phyloP scores from a whole-genome alignment of 2,113 vertebrate genomes.

The Picathartes gymnocephalus region DNA sequence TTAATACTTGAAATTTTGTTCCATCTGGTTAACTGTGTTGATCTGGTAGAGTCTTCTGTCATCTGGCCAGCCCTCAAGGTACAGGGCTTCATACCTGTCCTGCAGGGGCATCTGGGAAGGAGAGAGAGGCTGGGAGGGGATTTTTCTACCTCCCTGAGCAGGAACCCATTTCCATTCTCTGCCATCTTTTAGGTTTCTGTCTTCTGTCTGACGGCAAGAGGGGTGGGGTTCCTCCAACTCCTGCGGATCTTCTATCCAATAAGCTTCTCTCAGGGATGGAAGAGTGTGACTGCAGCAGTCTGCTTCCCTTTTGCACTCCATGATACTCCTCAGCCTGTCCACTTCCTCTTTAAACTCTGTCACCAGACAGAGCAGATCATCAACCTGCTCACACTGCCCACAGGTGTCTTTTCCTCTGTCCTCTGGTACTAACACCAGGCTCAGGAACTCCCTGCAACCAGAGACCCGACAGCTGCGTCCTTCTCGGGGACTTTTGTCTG shows the following conservation, averaged over 20 bases:
- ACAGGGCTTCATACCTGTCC: not conserved
- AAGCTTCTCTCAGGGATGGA: not conserved
- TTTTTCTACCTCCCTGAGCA: not conserved
- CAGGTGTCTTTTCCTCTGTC: not conserved
- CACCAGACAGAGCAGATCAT: not conserved
- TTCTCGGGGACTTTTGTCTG: not conserved
- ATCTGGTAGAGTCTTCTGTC: not conserved
- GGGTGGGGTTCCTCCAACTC: not conserved
- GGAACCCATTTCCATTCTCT: not conserved
- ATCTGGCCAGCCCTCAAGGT: not conserved
- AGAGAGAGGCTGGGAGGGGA: not conserved
- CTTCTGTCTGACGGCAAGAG: not conserved
- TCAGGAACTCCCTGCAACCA: not conserved
- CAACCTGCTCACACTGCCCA: too few relatives aligned
- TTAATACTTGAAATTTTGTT: not conserved
- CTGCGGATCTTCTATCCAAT: not conserved
- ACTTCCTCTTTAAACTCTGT: not conserved
- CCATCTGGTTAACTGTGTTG: not conserved
- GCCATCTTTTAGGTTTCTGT: not conserved
- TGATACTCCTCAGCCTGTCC: not conserved
- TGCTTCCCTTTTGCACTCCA: not conserved
- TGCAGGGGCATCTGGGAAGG: not conserved
- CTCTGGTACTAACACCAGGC: not conserved
- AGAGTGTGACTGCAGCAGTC: not conserved
- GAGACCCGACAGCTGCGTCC: rapidly evolving